Conservation (phyloP, 2,797 vertebrate species). For the Podarcis lilfordi region DNA sequence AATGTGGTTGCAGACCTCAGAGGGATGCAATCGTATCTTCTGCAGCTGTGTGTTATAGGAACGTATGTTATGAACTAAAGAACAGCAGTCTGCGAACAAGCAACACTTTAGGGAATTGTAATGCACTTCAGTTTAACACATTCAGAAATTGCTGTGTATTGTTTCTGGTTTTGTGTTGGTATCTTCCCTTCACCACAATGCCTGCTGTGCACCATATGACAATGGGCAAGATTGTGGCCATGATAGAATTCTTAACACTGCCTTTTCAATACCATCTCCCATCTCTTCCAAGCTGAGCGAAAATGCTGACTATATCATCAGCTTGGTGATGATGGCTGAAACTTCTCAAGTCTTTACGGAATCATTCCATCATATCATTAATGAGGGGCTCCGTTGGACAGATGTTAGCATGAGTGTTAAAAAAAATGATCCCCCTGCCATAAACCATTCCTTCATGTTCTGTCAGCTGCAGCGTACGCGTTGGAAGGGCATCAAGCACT, state of each 20-base stretch:
- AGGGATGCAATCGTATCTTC: not conserved
- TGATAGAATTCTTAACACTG: slow-evolving; percentile 31
- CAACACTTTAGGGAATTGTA: slow-evolving; percentile 9
- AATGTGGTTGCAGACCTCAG: not conserved
- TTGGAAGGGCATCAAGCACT: slow-evolving; percentile 61
- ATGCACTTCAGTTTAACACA: slow-evolving; percentile 6
- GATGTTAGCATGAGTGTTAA: slow-evolving; percentile 50
- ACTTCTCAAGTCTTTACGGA: slow-evolving; percentile 59
- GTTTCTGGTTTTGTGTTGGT: not conserved
- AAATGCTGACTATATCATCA: slow-evolving; percentile 70
- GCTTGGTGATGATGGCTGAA: slow-evolving; percentile 59
- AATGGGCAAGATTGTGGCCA: slow-evolving; percentile 29
- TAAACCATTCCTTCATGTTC: slow-evolving; percentile 56
- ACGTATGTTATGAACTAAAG: not conserved
- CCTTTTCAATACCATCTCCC: slow-evolving; percentile 54
- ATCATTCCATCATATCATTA: slow-evolving; percentile 65
- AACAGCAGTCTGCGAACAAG: not conserved
- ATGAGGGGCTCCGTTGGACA: slow-evolving; percentile 49
- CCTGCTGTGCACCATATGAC: slow-evolving; percentile 28
- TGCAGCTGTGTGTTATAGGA: not conserved
- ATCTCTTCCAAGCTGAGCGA: slow-evolving; percentile 40
- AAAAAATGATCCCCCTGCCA: slow-evolving; percentile 51
- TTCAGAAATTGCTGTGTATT: not conserved
- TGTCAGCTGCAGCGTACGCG: slow-evolving; percentile 29
- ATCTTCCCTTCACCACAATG: not conserved